Evolutionary conservation across 37 sponge, comb jelly and placozoan species (phyloP).

Genomic region (Beroe ovata): DNA sequence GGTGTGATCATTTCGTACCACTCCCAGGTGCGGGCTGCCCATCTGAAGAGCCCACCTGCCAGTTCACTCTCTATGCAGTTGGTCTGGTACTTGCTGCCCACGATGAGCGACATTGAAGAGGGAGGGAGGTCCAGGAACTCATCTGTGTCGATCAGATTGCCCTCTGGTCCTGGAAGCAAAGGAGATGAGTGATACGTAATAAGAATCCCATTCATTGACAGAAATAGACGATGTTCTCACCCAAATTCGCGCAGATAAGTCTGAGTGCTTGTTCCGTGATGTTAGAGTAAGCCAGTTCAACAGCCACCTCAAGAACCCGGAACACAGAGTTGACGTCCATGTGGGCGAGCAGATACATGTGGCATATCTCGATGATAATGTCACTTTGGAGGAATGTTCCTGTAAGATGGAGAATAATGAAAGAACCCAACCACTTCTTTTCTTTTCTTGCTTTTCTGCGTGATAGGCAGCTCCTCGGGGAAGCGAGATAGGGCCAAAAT

Average conservation of each 20-base stretch:
- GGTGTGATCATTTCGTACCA: slow-evolving; percentile 37
- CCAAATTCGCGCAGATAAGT: slow-evolving; percentile 56
- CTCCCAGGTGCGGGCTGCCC: slow-evolving; percentile 57
- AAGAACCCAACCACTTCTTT: too few relatives aligned
- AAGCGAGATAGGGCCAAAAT: too few relatives aligned
- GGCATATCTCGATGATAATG: not conserved
- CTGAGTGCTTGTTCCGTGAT: not conserved
- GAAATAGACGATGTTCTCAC: not conserved
- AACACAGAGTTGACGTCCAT: not conserved
- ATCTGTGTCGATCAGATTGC: slow-evolving; percentile 17
- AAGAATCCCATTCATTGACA: too few relatives aligned
- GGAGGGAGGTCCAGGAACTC: slow-evolving; percentile 39
- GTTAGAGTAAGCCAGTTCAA: slow-evolving; percentile 16
- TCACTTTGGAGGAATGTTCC: slow-evolving; percentile 42
- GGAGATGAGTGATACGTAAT: too few relatives aligned
- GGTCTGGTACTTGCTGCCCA: not conserved
- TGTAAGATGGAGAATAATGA: too few relatives aligned
- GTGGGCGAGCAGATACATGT: slow-evolving; percentile 23
- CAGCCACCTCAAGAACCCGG: not conserved
- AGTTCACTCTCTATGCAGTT: slow-evolving; percentile 40
- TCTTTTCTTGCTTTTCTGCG: too few relatives aligned
- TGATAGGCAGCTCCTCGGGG: too few relatives aligned
- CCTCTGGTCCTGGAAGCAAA: slow-evolving; percentile 24
- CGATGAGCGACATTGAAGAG: not conserved
- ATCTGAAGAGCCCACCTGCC: not conserved